Evolutionary conservation across 2,113 vertebrate genomes (phyloP).

Genomic region (Gnathonemus longibarbis): DNA sequence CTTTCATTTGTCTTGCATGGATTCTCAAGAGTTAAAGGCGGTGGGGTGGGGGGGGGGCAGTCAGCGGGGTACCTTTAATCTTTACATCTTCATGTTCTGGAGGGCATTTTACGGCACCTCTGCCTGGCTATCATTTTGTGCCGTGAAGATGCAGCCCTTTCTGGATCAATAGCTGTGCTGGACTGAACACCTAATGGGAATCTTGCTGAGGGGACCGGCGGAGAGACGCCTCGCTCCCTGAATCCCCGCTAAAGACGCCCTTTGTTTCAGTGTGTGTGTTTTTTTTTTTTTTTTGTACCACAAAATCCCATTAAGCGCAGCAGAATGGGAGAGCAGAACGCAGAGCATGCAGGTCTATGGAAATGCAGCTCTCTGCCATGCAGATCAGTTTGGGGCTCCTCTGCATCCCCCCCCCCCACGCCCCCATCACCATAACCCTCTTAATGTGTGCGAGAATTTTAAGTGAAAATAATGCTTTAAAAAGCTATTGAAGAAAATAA

Average conservation of each 20-base stretch:
- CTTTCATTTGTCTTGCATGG: constrained; percentile 29
- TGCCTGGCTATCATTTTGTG: constrained; percentile 65
- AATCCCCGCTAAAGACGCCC: neutral
- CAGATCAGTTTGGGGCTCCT: neutral
- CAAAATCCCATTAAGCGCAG: constrained; percentile 11
- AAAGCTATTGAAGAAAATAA: neutral
- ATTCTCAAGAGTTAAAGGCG: constrained; percentile 62
- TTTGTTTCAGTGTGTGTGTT: constrained; percentile 1
- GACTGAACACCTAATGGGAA: constrained; percentile 57
- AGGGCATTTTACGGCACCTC: constrained; percentile 67
- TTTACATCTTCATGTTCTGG: constrained; percentile 70
- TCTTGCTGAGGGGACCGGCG: constrained; percentile 43
- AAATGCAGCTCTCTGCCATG: neutral
- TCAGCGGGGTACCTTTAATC: constrained; percentile 67
- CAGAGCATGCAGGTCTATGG: neutral
- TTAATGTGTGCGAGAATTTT: neutral
- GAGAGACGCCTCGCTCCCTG: neutral
- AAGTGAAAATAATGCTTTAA: neutral
- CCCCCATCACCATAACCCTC: neutral
- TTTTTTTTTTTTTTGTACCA: neutral
- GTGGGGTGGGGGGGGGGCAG: neutral
- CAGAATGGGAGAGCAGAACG: neutral
- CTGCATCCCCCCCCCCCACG: neutral
- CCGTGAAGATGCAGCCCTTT: constrained; percentile 55
- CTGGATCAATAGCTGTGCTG: constrained; percentile 67